Evolutionary conservation across 1,140 invertebrate genomes (phyloP).

Genomic region (Lordiphosa stackelbergi): DNA sequence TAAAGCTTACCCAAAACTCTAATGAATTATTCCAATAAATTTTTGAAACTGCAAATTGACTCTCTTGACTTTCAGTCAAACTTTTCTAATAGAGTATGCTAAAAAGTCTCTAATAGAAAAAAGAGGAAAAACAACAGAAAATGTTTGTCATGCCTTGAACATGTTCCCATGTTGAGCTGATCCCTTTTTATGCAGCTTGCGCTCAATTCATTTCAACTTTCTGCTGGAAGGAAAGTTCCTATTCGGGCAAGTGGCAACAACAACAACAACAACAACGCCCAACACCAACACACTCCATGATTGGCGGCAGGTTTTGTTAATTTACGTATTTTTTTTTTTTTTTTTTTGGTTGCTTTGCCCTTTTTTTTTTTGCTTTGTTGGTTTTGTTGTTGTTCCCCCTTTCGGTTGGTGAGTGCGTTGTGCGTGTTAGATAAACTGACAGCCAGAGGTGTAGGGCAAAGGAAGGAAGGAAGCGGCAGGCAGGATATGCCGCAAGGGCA

Average conservation of each 20-base stretch:
- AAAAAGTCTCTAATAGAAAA: slow-evolving; percentile 1
- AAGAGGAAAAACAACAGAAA: slow-evolving; percentile 1
- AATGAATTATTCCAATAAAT: no score
- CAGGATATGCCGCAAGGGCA: slow-evolving; percentile 68
- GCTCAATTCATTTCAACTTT: no score
- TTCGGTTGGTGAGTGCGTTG: slow-evolving; percentile 41
- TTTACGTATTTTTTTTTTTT: slow-evolving; percentile 12
- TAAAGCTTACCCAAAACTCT: no score
- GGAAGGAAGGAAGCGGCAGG: slow-evolving; percentile 47
- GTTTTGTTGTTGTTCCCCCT: slow-evolving; percentile 7
- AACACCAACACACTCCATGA: slow-evolving; percentile 1
- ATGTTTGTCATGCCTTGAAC: slow-evolving; percentile 14
- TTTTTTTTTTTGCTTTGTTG: neutral
- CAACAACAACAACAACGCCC: no score
- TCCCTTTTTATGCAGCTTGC: no score
- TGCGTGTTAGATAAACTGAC: slow-evolving; percentile 72
- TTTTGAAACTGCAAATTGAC: no score
- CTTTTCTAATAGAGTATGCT: slow-evolving; percentile 6
- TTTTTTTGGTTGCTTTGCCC: neutral
- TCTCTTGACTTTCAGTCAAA: no score
- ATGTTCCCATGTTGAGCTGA: no score
- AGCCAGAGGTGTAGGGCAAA: slow-evolving; percentile 11
- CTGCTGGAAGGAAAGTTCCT: no score
- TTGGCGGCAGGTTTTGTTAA: slow-evolving; percentile 13
- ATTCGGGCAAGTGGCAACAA: no score